These are phyloP conservation scores for Drosophila nigricruria DNA, from an alignment of 2,888 invertebrate species.

Conservation along the genomic window DNA sequence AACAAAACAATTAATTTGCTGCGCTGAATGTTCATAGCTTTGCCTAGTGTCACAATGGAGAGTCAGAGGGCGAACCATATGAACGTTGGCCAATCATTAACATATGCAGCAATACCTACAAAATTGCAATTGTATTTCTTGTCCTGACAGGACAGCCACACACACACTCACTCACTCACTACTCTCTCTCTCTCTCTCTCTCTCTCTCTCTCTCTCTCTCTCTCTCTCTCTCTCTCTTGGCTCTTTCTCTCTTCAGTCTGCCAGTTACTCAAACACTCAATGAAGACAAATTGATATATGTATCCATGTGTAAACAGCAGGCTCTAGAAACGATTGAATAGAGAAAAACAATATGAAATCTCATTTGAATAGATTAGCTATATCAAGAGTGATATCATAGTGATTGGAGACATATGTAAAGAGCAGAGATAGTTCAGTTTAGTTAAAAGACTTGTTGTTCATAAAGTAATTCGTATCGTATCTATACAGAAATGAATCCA, in stretches of 20 bases:
- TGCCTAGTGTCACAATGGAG: slow-evolving; percentile 38
- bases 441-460: not conserved
- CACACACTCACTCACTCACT: slow-evolving; percentile 19
- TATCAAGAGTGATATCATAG: too few relatives aligned
- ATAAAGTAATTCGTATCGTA: not conserved
- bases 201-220: slow-evolving; percentile 1
- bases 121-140: slow-evolving; percentile 21
- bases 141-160: not conserved
- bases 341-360: slow-evolving; percentile 43
- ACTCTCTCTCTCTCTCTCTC: slow-evolving; percentile 18
- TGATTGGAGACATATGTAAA: too few relatives aligned
- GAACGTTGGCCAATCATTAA: slow-evolving; percentile 53
- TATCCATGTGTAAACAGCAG: slow-evolving; percentile 60
- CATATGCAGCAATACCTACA: slow-evolving; percentile 24
- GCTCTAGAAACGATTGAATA: slow-evolving; percentile 36
- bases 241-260: not conserved
- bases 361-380: too few relatives aligned
- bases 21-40: slow-evolving; percentile 48
- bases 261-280: slow-evolving; percentile 29
- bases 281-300: slow-evolving; percentile 57
- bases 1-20: slow-evolving; percentile 37
- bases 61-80: slow-evolving; percentile 1
- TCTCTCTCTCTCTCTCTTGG: not conserved
- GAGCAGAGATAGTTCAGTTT: too few relatives aligned
- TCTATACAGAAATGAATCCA: too few relatives aligned